Percentiles rank a stretch among this genome's conserved stretches.
These are phyloP conservation scores for Pholis gunnellus DNA, from an alignment of 2,113 vertebrate species.

Conservation along the genomic window DNA sequence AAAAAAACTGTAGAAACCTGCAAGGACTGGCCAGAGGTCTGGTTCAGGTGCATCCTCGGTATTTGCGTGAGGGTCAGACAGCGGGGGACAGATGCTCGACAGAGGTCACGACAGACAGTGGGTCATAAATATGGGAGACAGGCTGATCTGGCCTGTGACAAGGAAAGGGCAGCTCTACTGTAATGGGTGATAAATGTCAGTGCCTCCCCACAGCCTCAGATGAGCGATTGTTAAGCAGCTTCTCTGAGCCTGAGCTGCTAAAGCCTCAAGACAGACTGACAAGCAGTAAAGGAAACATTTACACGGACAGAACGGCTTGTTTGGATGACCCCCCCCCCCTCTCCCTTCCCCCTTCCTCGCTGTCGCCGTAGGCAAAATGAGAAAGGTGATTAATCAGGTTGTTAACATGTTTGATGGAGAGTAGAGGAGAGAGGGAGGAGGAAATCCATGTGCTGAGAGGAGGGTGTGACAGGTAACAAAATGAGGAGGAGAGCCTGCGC, in stretches of 20 bases:
- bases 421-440: constrained; percentile 49
- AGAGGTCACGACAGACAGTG: constrained; percentile 66
- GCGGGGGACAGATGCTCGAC: constrained; percentile 51
- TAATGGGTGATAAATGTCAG: constrained; percentile 77
- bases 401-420: constrained; percentile 79
- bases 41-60: constrained; percentile 29
- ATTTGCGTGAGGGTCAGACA: constrained; percentile 50
- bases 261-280: constrained; percentile 68
- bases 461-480: constrained; percentile 59
- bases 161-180: constrained; percentile 65
- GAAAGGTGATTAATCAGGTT: constrained; percentile 78
- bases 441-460: constrained; percentile 35
- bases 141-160: constrained; percentile 71
- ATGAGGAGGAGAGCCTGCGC: constrained; percentile 48
- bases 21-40: constrained; percentile 18
- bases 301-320: constrained; percentile 66
- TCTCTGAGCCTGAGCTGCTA: constrained; percentile 47
- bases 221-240: constrained; percentile 72
- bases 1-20: not conserved
- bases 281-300: constrained; percentile 78
- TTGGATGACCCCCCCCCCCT: constrained; percentile 68
- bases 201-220: constrained; percentile 61
- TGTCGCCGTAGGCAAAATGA: constrained; percentile 61
- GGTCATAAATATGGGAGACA: constrained; percentile 72
- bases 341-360: constrained; percentile 17